Evolutionary conservation across 2,113 vertebrate species (phyloP).

Genomic region (Tetrax tetrax): DNA sequence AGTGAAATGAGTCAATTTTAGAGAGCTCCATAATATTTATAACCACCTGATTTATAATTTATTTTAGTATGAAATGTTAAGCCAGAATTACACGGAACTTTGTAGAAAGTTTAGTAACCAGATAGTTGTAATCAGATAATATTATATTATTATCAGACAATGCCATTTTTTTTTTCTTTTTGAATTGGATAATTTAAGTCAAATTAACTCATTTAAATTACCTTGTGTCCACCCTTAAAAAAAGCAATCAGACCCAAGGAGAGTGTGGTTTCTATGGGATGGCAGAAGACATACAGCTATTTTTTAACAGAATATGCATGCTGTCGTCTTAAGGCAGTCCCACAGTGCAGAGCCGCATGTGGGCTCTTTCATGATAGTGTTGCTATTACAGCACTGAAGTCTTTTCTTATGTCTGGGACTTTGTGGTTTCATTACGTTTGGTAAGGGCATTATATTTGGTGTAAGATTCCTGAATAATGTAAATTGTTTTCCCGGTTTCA

Average conservation of each 20-base stretch:
- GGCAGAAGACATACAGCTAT: not conserved
- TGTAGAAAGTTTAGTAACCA: not conserved
- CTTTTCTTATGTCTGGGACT: not conserved
- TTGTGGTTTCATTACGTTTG: not conserved
- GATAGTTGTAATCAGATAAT: not conserved
- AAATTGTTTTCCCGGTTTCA: not conserved
- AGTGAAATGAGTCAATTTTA: constrained; percentile 12
- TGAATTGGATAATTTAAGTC: not conserved
- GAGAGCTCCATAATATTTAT: not conserved
- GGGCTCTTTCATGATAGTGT: not conserved
- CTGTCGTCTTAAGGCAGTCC: not conserved
- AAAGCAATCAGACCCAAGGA: not conserved
- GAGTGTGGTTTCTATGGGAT: not conserved
- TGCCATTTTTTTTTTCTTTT: not conserved
- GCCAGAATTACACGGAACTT: not conserved
- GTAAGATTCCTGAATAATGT: not conserved
- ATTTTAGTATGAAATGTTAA: not conserved
- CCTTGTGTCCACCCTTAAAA: not conserved
- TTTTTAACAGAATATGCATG: not conserved
- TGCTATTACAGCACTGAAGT: not conserved
- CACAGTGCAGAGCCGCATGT: not conserved
- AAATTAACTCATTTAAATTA: not conserved
- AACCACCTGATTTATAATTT: not conserved
- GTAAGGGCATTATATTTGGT: not conserved
- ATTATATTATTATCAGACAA: not conserved